phyloP scores from a whole-genome alignment of 2,888 invertebrate genomes.

The Andrena hattorfiana region DNA sequence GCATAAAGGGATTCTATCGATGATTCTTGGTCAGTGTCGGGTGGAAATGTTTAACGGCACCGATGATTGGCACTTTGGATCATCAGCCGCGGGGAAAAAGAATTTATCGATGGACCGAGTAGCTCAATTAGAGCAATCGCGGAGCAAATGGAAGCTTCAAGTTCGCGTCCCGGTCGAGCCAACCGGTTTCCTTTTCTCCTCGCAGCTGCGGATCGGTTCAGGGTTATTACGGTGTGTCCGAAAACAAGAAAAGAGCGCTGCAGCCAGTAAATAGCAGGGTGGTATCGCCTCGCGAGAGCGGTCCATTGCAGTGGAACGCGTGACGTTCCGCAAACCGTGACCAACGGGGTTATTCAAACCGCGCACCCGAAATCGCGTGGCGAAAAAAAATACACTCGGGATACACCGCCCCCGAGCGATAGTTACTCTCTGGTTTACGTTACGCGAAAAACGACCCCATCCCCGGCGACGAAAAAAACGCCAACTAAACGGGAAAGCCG shows the following conservation, averaged over 20 bases:
- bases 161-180: background rate
- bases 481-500: constrained; percentile 1
- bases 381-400: constrained; percentile 41
- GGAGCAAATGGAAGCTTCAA: background rate
- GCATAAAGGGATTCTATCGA: background rate
- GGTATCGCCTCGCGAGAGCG: constrained; percentile 12
- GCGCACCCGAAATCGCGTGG: constrained; percentile 11
- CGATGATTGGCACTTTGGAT: background rate
- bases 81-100: background rate
- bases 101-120: background rate
- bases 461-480: background rate
- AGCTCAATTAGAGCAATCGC: constrained; percentile 4
- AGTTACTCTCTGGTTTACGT: constrained; percentile 36
- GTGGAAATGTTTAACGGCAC: background rate
- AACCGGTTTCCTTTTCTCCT: background rate
- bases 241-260: constrained; percentile 8
- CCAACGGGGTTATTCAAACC: constrained; percentile 39
- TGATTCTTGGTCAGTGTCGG: background rate
- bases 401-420: background rate
- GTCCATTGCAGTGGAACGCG: constrained; percentile 25
- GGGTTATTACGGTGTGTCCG: constrained; percentile 13
- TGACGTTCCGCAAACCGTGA: constrained; percentile 23
- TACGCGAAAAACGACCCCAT: background rate
- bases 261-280: background rate
- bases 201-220: background rate